Evolutionary conservation across 2,113 vertebrate genomes (phyloP).

Genomic region (Laticauda laticaudata): DNA sequence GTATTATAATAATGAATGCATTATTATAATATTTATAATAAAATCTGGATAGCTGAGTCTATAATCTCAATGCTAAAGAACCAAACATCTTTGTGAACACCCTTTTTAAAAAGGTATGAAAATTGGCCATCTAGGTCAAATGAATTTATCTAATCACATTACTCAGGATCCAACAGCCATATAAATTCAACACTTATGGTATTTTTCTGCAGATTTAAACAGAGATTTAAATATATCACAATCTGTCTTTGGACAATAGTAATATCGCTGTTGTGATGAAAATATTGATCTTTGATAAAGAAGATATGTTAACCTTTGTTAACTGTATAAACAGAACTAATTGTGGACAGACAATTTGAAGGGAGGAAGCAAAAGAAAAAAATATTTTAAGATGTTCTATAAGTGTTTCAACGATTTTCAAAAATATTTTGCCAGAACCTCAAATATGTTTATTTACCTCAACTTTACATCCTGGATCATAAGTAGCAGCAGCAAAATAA

Average conservation of each 20-base stretch:
- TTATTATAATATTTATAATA: not conserved
- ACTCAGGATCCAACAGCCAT: not conserved
- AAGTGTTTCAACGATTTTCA: not conserved
- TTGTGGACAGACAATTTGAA: not conserved
- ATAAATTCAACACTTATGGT: not conserved
- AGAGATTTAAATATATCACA: not conserved
- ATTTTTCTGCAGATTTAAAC: not conserved
- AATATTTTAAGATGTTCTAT: not conserved
- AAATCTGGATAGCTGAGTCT: not conserved
- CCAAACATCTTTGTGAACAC: not conserved
- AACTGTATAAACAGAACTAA: not conserved
- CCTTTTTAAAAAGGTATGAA: not conserved
- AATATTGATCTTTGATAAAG: not conserved
- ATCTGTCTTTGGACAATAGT: not conserved
- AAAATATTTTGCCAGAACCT: not conserved
- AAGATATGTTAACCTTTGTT: not conserved
- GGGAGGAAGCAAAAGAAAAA: no score
- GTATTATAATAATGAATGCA: not conserved
- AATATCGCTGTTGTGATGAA: not conserved
- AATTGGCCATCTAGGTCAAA: not conserved
- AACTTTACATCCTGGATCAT: conserved; percentile 73
- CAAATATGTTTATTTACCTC: conserved; percentile 68
- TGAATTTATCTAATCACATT: not conserved
- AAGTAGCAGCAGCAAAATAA: conserved; percentile 67
- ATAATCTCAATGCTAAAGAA: not conserved